A percentile compares a stretch with the other conserved stretches of the same genome.
Conservation (phyloP, 2,113 vertebrate species). For the Stercorarius parasiticus region DNA sequence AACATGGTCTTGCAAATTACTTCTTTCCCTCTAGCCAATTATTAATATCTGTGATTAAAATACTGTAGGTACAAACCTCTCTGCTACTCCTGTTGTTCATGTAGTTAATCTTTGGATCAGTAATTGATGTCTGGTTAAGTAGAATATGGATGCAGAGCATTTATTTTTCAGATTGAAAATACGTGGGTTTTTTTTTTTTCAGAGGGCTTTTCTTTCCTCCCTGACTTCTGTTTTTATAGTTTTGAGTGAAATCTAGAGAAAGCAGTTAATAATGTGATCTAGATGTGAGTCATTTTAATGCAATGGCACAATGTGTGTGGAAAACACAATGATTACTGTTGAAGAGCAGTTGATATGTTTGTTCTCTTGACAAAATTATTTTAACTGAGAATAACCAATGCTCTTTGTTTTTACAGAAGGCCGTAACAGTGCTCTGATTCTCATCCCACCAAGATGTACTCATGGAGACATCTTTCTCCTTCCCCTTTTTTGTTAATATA, state of each 20-base stretch:
- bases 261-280: not conserved
- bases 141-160: not conserved
- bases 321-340: not conserved
- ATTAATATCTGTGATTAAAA: slow-evolving; percentile 24
- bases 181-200: not conserved
- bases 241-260: slow-evolving; percentile 1
- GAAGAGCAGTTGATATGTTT: slow-evolving; percentile 12
- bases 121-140: slow-evolving; percentile 40
- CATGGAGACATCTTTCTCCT: not conserved
- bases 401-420: slow-evolving; percentile 6
- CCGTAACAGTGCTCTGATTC: not conserved
- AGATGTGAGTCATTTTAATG: not conserved
- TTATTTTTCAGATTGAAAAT: slow-evolving; percentile 22
- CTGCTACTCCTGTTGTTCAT: slow-evolving; percentile 22
- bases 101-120: slow-evolving; percentile 20
- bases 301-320: not conserved
- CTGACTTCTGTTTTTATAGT: not conserved
- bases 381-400: slow-evolving; percentile 1
- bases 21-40: slow-evolving; percentile 1
- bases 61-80: not conserved
- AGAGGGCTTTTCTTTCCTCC: not conserved
- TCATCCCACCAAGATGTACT: not conserved
- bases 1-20: not conserved
- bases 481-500: not conserved
- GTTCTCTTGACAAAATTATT: not conserved